Conservation (phyloP, 2,797 vertebrate genomes). For the Danio tinwini region DNA sequence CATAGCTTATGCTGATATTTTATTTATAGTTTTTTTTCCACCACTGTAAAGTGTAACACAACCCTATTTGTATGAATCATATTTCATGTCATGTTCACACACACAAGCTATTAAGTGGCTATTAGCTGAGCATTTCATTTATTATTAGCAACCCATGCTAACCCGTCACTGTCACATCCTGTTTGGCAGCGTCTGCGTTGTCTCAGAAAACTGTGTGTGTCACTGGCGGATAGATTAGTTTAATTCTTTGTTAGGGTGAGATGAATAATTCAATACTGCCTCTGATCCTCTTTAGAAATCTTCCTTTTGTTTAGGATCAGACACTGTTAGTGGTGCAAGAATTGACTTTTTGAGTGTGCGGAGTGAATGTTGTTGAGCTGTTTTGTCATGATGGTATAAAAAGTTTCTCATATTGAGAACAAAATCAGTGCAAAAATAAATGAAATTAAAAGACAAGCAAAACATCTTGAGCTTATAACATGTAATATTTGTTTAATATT, state of each 20-base stretch:
- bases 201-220: conserved; percentile 36
- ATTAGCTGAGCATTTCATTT: conserved; percentile 33
- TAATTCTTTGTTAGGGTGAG: conserved; percentile 53
- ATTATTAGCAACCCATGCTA: conserved; percentile 16
- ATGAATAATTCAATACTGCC: conserved; percentile 61
- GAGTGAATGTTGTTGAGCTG: neutral
- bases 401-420: neutral
- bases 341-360: neutral
- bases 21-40: neutral
- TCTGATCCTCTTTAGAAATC: conserved; percentile 37
- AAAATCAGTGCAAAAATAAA: neutral
- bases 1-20: neutral
- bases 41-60: neutral
- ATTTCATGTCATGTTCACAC: neutral
- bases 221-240: conserved; percentile 53
- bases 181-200: conserved; percentile 33
- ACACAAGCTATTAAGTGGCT: conserved; percentile 13
- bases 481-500: neutral
- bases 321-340: conserved; percentile 35
- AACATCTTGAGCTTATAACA: neutral
- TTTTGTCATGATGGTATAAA: neutral
- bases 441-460: neutral
- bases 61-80: neutral
- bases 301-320: conserved; percentile 40
- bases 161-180: conserved; percentile 24